Conservation (phyloP, 2,113 vertebrate genomes). For the Nettapus auritus region DNA sequence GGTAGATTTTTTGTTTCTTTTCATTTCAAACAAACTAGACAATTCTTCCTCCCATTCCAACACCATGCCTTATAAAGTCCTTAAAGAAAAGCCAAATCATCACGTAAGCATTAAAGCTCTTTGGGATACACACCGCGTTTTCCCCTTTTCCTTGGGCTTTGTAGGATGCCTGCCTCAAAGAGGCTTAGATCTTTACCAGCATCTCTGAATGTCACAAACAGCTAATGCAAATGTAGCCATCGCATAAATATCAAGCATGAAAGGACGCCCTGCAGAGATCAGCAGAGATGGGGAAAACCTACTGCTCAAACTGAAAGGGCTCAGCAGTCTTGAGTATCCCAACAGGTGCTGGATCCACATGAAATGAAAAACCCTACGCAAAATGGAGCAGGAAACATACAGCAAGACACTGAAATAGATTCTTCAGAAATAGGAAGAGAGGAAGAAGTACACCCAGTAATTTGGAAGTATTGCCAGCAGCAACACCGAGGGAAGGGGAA, state of each 20-base stretch:
- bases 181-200: not conserved
- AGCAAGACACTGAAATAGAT: not conserved
- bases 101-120: not conserved
- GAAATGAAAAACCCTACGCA: not conserved
- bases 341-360: not conserved
- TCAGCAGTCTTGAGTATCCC: not conserved
- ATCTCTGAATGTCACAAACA: not conserved
- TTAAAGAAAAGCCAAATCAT: not conserved
- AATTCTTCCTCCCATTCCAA: not conserved
- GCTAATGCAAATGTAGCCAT: not conserved
- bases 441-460: not conserved
- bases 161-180: not conserved
- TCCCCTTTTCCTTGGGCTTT: not conserved
- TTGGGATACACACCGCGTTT: not conserved
- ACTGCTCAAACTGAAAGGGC: fast-evolving
- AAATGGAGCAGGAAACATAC: not conserved
- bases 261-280: not conserved
- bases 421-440: not conserved
- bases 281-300: not conserved
- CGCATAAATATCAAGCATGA: not conserved
- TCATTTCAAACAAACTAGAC: not conserved
- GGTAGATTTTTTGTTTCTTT: not conserved
- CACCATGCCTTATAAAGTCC: not conserved
- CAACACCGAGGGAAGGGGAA: not conserved
- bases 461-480: not conserved